Base-by-base conservation (phyloP, 2,797 vertebrate species). In the Aselliscus stoliczkanus region DNA sequence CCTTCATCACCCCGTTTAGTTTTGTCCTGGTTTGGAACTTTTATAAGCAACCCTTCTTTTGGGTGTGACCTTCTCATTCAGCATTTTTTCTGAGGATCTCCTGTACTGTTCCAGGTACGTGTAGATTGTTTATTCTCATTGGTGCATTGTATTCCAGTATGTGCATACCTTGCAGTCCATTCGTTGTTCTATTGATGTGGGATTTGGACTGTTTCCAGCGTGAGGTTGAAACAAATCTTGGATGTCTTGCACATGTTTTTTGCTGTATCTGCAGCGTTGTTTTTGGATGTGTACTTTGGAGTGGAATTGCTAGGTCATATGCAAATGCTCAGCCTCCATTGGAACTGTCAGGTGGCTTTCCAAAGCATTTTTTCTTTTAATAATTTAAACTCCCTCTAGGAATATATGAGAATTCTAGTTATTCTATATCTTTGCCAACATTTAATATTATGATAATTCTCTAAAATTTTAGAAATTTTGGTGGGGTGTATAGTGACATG, bases 121-220 rank as follows among this genome's bases (percentile, higher is more conserved):
- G 14, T 52, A 37, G 39, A 1, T 6, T 42, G 1, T 29, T 69
- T 25, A 23, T 29, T 76, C 42, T 77, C 7, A 54, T 1, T 27
- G 47, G 29, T 10, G 1, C 1, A 1, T 7, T 42, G 5, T 17
- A 4, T 13, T 12, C 2, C 20, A 1, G 3, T 3, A 14, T 52
- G 7, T n/a, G 47, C 27, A 4, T 17, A 7, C 12, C 10, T 20
- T 9, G 2, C 13, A 13, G 2, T 20, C 52, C 13, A 1, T 23
- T 23, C 4, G 0, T 37, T 52, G 18, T 39, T 11, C 50, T 39
- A 0, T 11, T 25, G 73, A 23, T 27, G 5, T 23, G 20, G 47
- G n/a, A 31, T 27, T n/a, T 2, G 69, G 69, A 18, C 6, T 23
- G 11, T 76, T 80, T 80, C 10, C 4, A 75, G 44, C 31, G 5